Evolutionary conservation across 1,140 invertebrate genomes (phyloP).

Genomic region (Leptinotarsa undecemlineata): DNA sequence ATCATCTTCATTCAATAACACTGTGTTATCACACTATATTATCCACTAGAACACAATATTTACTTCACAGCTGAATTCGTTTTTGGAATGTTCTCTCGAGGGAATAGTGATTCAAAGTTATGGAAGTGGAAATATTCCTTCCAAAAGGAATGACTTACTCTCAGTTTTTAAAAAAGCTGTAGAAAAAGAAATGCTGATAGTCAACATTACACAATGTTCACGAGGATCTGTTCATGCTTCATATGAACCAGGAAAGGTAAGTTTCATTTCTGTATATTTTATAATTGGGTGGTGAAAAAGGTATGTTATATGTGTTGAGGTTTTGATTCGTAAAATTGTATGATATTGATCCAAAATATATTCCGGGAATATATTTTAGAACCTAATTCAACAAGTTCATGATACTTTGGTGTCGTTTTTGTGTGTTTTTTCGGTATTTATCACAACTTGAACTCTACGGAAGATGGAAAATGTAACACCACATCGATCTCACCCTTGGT

Average conservation of each 20-base stretch:
- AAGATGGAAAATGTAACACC: too few species aligned
- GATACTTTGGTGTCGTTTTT: too few species aligned
- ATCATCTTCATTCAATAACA: background rate
- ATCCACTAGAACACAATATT: background rate
- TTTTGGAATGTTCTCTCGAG: constrained; percentile 79
- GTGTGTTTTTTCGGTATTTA: too few species aligned
- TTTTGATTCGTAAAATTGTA: too few species aligned
- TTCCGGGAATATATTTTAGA: too few species aligned
- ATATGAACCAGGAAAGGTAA: constrained; percentile 83
- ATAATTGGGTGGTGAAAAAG: too few species aligned
- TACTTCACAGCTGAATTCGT: constrained; percentile 66
- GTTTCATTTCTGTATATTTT: background rate
- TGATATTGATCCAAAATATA: too few species aligned
- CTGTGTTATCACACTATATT: background rate
- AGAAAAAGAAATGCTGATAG: constrained; percentile 81
- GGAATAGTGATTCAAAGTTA: constrained; percentile 88
- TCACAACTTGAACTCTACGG: too few species aligned
- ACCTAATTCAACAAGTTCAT: too few species aligned
- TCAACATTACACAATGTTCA: constrained; percentile 91
- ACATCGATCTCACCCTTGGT: too few species aligned
- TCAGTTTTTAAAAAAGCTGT: constrained; percentile 74
- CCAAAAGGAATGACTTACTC: constrained; percentile 80
- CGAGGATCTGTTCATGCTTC: constrained; percentile 72
- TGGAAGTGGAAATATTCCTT: constrained; percentile 90
- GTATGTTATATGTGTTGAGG: too few species aligned